A percentile compares a stretch with the other conserved stretches of the same genome.
These are phyloP conservation scores for Marcusenius ussheri DNA, from an alignment of 2,113 vertebrate genomes.

Conservation along the genomic window DNA sequence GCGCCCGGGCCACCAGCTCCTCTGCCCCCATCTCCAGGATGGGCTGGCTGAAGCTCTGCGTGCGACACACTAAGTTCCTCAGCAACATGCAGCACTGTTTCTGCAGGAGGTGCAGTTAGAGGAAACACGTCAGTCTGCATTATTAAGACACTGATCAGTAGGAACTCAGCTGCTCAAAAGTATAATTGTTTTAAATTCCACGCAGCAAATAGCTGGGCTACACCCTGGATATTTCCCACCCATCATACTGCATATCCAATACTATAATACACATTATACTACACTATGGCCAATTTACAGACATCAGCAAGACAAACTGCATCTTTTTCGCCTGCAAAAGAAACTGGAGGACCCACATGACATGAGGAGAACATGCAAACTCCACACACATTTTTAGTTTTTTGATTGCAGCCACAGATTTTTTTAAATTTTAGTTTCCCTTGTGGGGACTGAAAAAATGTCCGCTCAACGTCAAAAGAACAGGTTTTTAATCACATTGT, in stretches of 20 bases:
- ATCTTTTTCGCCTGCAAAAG: neutral
- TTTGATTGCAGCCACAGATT: neutral
- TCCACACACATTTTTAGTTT: neutral
- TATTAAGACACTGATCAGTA: neutral
- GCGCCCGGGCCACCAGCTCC: constrained; percentile 71
- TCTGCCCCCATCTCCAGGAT: constrained; percentile 90
- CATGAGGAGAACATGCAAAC: too few relatives aligned
- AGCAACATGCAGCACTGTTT: constrained; percentile 90
- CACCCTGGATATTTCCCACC: neutral
- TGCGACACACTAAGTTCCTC: constrained; percentile 80
- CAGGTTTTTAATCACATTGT: neutral
- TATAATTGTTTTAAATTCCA: neutral
- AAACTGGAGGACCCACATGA: neutral
- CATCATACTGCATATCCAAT: neutral
- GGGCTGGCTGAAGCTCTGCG: constrained; percentile 59
- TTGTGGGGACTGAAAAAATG: neutral
- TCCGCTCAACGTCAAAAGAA: neutral
- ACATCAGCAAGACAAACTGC: neutral
- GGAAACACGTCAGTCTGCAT: neutral
- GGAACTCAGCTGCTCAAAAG: neutral
- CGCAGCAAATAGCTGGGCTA: neutral
- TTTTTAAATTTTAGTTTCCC: neutral
- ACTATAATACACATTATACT: neutral
- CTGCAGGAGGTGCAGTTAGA: constrained; percentile 46
- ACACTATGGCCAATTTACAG: neutral